Base-by-base conservation (phyloP, 1,140 invertebrate genomes). In the Drosophila arawakana region DNA sequence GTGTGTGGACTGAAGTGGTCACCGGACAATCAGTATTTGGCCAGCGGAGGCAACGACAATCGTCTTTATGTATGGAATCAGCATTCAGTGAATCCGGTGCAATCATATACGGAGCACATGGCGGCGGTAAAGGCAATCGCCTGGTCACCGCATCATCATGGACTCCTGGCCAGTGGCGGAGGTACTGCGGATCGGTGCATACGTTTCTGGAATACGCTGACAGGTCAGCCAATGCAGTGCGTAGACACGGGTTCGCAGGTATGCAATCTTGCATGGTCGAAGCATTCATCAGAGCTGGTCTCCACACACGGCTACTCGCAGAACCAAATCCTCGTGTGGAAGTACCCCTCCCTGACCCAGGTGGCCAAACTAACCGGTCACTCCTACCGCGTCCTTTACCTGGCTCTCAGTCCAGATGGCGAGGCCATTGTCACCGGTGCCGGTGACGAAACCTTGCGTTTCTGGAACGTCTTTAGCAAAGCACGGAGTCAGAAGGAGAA, bases 401-500 rank as follows among this genome's bases (percentile, higher is more conserved):
- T 99, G 78, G 99, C 99, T 0, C 96, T 99, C 94, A 99, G 98
- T 37, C 99, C 99, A 0, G 98, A 99, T 93, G 99, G 99, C 15
- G 98, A 99, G 93, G 98, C 98, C 1, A 99, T 99, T 73, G 99
- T 99, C 0, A 99, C 99, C 0, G 99, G 99, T 8, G 99, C 99
- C 13, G 99, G 99, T 0, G 99, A 99, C 93, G 99, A 99, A 93
- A 99, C 99, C 1, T 93, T 99, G 7, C 94, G 99, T 11, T 99
- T 99, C 93, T 99, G 99, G 99, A 99, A 99, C 94, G 98, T 99
- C 0, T 99, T 99, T 92, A 98, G 97, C 76, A 99, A 99, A 94
- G 98, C 98, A 11, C 94, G 98, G 50, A 98, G 97, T 66, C 97
- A 98, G 92, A 97, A 98, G 93, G 98, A 99, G 93, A 98, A 97